Conservation (phyloP, 2,888 invertebrate genomes). For the Pseudeuparius sepicola region DNA sequence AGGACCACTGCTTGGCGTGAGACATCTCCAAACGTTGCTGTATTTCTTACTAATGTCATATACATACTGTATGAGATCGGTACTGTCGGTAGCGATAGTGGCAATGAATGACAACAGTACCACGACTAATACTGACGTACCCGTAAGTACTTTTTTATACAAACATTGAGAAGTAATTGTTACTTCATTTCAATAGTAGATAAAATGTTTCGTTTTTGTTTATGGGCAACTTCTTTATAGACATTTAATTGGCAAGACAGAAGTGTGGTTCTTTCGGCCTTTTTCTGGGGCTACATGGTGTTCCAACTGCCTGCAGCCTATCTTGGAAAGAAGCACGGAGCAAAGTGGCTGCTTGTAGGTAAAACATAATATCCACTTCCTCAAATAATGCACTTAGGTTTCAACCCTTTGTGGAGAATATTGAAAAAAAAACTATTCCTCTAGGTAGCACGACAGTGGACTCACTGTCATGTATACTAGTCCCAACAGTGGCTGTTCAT, state of each 20-base stretch:
- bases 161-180: too few species aligned
- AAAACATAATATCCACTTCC: slow-evolving; percentile 35
- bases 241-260: slow-evolving; percentile 46
- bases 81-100: slow-evolving; percentile 58
- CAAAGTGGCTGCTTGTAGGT: slow-evolving; percentile 53
- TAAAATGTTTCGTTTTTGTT: too few species aligned
- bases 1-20: slow-evolving; percentile 45
- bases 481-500: slow-evolving; percentile 56
- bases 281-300: slow-evolving; percentile 70
- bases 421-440: slow-evolving; percentile 1
- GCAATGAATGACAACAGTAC: slow-evolving; percentile 55
- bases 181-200: too few species aligned
- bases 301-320: slow-evolving; percentile 64
- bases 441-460: slow-evolving; percentile 45
- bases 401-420: slow-evolving; percentile 1
- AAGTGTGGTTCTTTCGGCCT: slow-evolving; percentile 57
- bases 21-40: slow-evolving; percentile 51
- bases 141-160: slow-evolving; percentile 36
- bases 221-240: too few species aligned
- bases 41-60: slow-evolving; percentile 50
- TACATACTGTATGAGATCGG: slow-evolving; percentile 53
- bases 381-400: slow-evolving; percentile 1
- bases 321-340: slow-evolving; percentile 64
- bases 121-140: slow-evolving; percentile 33
- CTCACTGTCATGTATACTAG: slow-evolving; percentile 52